phyloP scores from a whole-genome alignment of 1,140 invertebrate genomes.

The Watersipora subatra region DNA sequence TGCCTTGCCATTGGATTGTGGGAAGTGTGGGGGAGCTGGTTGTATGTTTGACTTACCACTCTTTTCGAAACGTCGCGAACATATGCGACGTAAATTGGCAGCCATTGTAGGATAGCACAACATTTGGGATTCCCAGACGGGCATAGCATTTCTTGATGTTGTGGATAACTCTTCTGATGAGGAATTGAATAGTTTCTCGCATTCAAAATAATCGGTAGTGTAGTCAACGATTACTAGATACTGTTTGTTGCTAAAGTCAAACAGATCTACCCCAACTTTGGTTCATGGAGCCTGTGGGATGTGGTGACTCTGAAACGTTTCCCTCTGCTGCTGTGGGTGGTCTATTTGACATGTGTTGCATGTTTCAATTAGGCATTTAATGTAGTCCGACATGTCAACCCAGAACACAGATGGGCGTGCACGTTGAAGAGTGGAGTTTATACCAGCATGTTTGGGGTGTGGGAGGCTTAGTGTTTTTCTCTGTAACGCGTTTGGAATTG shows the following conservation, averaged over 20 bases:
- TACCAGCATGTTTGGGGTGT: background rate
- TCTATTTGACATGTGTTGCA: background rate
- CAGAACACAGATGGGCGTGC: background rate
- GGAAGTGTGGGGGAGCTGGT: slow-evolving; percentile 11
- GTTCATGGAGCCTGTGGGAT: background rate
- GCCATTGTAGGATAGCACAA: background rate
- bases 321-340: background rate
- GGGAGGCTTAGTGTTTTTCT: background rate
- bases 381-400: background rate
- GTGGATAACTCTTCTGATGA: background rate
- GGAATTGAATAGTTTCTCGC: background rate
- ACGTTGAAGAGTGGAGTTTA: background rate
- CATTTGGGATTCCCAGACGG: background rate
- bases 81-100: slow-evolving; percentile 5
- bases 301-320: background rate
- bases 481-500: background rate
- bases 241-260: background rate
- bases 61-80: slow-evolving; percentile 5
- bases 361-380: background rate
- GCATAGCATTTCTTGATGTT: background rate
- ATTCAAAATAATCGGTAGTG: background rate
- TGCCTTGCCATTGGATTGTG: slow-evolving; percentile 11
- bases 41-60: slow-evolving; percentile 2
- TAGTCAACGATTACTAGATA: background rate
- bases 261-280: background rate